Conservation (phyloP, 2,888 invertebrate species). For the Cecidostiba fungosa region DNA sequence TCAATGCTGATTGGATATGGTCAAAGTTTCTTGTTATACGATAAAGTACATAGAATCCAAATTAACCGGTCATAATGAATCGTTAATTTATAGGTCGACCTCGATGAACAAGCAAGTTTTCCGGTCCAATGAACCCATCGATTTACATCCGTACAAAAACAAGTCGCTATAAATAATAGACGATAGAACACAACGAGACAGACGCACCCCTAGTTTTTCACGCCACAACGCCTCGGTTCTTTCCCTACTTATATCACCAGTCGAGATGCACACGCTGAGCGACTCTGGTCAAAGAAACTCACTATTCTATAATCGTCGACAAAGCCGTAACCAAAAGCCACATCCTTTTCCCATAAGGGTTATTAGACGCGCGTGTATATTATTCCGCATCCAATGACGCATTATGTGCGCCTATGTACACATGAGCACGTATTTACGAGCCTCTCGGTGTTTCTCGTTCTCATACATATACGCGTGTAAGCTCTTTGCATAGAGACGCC, state of each 20-base stretch:
- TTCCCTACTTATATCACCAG: background rate
- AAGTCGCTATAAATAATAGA: too few relatives aligned
- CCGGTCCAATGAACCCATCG: background rate
- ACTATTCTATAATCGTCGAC: background rate
- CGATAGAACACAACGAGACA: background rate
- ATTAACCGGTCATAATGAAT: too few relatives aligned
- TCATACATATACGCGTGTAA: background rate
- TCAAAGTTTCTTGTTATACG: background rate
- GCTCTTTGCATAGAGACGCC: constrained; percentile 33
- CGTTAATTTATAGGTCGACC: constrained; percentile 19
- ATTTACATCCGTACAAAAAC: too few relatives aligned
- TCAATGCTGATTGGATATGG: background rate
- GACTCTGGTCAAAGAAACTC: background rate
- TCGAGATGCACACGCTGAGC: background rate
- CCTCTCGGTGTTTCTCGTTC: constrained; percentile 3
- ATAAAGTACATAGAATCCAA: background rate
- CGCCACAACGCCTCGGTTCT: background rate
- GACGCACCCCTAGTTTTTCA: too few relatives aligned
- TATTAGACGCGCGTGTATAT: background rate
- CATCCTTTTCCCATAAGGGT: background rate
- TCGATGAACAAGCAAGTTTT: background rate
- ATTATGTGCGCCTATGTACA: background rate
- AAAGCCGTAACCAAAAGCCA: background rate
- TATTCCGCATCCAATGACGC: background rate
- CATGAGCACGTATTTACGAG: constrained; percentile 11